These are phyloP conservation scores for Trimorus sp. DNA, from an alignment of 2,888 invertebrate genomes.

Conservation along the genomic window DNA sequence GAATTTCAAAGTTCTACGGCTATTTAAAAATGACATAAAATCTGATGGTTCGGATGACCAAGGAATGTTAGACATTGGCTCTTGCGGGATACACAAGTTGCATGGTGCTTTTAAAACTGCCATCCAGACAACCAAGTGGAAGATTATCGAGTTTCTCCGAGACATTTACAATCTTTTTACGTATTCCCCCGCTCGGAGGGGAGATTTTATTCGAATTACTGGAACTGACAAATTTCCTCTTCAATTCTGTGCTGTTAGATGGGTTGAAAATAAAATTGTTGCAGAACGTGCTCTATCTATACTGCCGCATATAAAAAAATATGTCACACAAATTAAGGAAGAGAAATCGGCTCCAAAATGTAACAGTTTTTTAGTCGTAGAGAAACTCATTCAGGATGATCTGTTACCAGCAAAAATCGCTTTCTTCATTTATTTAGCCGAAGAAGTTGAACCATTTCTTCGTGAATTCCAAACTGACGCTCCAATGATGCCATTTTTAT, in stretches of 20 bases:
- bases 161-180: conserved; percentile 66
- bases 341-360: conserved; percentile 23
- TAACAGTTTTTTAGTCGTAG: conserved; percentile 42
- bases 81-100: conserved; percentile 72
- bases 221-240: conserved; percentile 20
- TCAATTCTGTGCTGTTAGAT: conserved; percentile 34
- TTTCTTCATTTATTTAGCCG: no score
- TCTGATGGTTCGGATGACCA: conserved; percentile 1
- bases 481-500: no score
- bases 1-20: conserved; percentile 53
- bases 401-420: no score
- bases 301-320: conserved; percentile 58
- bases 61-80: conserved; percentile 68
- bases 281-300: conserved; percentile 9
- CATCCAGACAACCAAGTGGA: background rate
- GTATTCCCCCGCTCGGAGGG: conserved; percentile 6
- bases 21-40: conserved; percentile 27
- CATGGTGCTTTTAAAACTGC: conserved; percentile 70
- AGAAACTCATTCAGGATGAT: no score
- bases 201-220: conserved; percentile 23
- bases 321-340: conserved; percentile 56
- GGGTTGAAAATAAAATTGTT: conserved; percentile 37
- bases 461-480: no score
- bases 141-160: conserved; percentile 13
- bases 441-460: no score